Evolutionary conservation across 2,113 vertebrate genomes (phyloP).

Genomic region (Panurus biarmicus): DNA sequence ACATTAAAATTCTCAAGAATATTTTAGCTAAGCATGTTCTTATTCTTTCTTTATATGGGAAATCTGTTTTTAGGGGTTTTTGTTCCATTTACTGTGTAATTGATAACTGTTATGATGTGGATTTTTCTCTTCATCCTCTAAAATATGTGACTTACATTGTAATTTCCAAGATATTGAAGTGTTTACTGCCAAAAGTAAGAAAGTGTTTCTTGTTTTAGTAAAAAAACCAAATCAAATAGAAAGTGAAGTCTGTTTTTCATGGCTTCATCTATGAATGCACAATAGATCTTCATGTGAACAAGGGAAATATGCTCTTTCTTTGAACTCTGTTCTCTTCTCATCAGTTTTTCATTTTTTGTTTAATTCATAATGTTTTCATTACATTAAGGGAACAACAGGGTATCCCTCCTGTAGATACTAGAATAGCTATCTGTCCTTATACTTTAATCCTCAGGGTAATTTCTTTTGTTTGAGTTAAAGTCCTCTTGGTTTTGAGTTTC

Average conservation of each 20-base stretch:
- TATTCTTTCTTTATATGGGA: not conserved
- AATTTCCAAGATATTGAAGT: not conserved
- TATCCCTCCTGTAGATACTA: constrained; percentile 23
- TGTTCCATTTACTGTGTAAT: not conserved
- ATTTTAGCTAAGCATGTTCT: not conserved
- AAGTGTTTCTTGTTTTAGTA: not conserved
- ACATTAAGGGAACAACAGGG: constrained; percentile 44
- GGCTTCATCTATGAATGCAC: not conserved
- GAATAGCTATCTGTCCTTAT: not conserved
- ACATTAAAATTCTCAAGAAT: not conserved
- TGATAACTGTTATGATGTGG: not conserved
- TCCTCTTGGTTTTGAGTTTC: not conserved
- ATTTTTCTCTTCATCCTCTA: not conserved
- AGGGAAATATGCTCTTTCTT: constrained; percentile 29
- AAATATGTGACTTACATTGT: not conserved
- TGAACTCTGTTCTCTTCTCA: constrained; percentile 42
- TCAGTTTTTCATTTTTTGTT: constrained; percentile 35
- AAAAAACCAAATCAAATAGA: not conserved
- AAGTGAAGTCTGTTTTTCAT: constrained; percentile 17
- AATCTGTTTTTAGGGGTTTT: not conserved
- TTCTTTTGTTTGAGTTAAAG: not conserved
- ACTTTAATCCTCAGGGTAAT: not conserved
- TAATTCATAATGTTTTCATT: constrained; percentile 47
- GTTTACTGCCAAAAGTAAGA: not conserved
- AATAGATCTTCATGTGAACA: constrained; percentile 32